A percentile compares a stretch with the other conserved stretches of the same genome.
Conservation (phyloP, 2,113 vertebrate genomes). For the Sinocyclocheilus rhinocerous region DNA sequence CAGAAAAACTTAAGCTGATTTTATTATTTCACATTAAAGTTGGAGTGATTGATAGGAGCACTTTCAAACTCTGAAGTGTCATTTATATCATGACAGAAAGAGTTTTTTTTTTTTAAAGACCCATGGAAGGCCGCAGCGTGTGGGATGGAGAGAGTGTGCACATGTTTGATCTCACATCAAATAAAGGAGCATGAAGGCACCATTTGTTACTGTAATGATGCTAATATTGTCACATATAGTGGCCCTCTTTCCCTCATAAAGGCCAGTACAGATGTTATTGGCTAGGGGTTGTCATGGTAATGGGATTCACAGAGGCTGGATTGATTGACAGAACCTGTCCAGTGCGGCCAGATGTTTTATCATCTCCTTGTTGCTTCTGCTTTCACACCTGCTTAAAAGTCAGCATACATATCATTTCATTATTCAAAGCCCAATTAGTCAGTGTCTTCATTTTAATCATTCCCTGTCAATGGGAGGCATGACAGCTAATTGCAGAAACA, state of each 20-base stretch:
- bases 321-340: conserved; percentile 50
- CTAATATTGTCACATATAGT: conserved; percentile 51
- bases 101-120: conserved; percentile 56
- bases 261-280: conserved; percentile 50
- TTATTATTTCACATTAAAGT: conserved; percentile 84
- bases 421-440: conserved; percentile 31
- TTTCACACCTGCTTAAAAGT: conserved; percentile 36
- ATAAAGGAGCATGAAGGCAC: conserved; percentile 13
- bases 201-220: conserved; percentile 57
- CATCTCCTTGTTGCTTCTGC: background rate
- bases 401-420: conserved; percentile 32
- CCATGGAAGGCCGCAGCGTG: conserved; percentile 52
- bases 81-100: conserved; percentile 80
- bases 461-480: conserved; percentile 30
- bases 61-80: conserved; percentile 73
- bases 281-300: conserved; percentile 40
- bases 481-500: conserved; percentile 28
- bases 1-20: conserved; percentile 64
- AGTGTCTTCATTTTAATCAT: conserved; percentile 23
- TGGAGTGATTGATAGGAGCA: conserved; percentile 82
- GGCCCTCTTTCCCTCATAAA: conserved; percentile 32
- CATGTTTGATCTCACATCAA: conserved; percentile 31
- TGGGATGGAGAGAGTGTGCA: conserved; percentile 2
- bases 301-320: conserved; percentile 13
- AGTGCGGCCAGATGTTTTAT: conserved; percentile 37